Evolutionary conservation across 1,140 invertebrate genomes (phyloP).

Genomic region (Carposina sasakii): DNA sequence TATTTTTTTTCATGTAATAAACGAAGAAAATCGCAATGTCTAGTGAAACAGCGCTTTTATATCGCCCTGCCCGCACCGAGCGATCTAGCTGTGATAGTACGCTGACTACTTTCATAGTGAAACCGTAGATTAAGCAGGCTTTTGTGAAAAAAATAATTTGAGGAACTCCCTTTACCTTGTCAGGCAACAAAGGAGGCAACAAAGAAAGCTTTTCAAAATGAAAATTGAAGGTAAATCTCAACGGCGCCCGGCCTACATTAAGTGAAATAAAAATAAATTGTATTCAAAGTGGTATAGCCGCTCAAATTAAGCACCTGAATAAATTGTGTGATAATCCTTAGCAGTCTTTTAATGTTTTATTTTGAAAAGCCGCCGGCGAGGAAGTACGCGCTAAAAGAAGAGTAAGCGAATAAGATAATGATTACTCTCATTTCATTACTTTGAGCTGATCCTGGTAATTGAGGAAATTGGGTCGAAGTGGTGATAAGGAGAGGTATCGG

Average conservation of each 20-base stretch:
- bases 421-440: conserved; percentile 70
- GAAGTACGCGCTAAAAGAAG: conserved; percentile 41
- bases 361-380: conserved; percentile 46
- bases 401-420: conserved; percentile 64
- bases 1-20: too few species aligned
- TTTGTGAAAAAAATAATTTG: too few species aligned
- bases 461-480: conserved; percentile 62
- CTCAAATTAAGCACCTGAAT: conserved; percentile 71
- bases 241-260: conserved; percentile 38
- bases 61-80: too few species aligned
- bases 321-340: conserved; percentile 70
- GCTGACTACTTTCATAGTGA: too few species aligned
- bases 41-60: too few species aligned
- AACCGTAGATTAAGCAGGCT: too few species aligned
- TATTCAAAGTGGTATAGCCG: conserved; percentile 57
- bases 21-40: too few species aligned
- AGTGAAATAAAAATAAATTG: conserved; percentile 69
- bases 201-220: conserved; percentile 29
- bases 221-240: conserved; percentile 54
- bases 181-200: conserved; percentile 11
- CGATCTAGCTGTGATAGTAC: too few species aligned
- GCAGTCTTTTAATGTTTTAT: conserved; percentile 66
- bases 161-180: too few species aligned
- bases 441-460: conserved; percentile 65
- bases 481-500: conserved; percentile 52